These are phyloP conservation scores for Brachyptera risi DNA, from an alignment of 2,888 invertebrate species.

Conservation along the genomic window DNA sequence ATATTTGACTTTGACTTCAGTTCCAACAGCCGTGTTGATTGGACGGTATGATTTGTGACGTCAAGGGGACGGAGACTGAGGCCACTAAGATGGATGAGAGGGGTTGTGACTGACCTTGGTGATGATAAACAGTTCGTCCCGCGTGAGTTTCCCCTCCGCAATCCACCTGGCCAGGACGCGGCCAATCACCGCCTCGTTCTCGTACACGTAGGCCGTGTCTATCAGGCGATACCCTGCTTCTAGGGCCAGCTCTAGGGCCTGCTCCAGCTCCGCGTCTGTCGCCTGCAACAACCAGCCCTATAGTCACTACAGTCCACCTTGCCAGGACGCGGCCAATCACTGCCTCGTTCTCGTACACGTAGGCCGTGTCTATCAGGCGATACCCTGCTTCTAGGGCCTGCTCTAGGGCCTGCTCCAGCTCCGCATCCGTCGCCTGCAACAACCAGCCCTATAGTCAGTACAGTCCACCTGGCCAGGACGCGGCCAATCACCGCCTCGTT, in stretches of 20 bases:
- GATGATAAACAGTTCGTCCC: slow-evolving; percentile 79
- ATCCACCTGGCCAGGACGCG: slow-evolving; percentile 68
- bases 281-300: too few relatives aligned
- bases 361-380: slow-evolving; percentile 78
- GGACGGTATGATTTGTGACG: too few relatives aligned
- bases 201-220: slow-evolving; percentile 73
- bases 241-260: slow-evolving; percentile 64
- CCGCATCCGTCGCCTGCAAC: slow-evolving; percentile 51
- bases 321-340: slow-evolving; percentile 69
- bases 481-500: slow-evolving; percentile 74
- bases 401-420: slow-evolving; percentile 63
- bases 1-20: too few relatives aligned
- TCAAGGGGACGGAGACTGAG: too few relatives aligned
- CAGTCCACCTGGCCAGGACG: slow-evolving; percentile 46
- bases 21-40: too few relatives aligned
- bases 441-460: too few relatives aligned
- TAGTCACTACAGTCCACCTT: too few relatives aligned
- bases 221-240: slow-evolving; percentile 78
- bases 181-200: slow-evolving; percentile 73
- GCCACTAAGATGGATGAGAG: too few relatives aligned
- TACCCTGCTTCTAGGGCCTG: slow-evolving; percentile 72
- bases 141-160: slow-evolving; percentile 58
- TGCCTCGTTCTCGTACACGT: slow-evolving; percentile 71
- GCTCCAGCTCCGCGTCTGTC: slow-evolving; percentile 55
- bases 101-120: slow-evolving; percentile 72